These are phyloP conservation scores for Drosophila colorata DNA, from an alignment of 2,888 invertebrate genomes.

Conservation along the genomic window DNA sequence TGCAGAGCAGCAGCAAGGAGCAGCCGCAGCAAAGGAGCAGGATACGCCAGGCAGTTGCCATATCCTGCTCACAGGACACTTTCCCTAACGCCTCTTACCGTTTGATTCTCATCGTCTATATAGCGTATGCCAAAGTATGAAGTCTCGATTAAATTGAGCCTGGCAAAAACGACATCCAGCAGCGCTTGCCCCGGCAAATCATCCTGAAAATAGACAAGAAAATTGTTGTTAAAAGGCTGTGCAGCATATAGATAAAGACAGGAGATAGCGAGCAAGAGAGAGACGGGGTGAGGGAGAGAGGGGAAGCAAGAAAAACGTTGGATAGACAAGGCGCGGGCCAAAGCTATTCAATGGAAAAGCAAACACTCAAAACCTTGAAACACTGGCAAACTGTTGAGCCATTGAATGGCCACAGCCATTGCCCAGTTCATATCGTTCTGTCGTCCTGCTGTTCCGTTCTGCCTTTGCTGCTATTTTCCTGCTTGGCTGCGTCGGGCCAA, in stretches of 20 bases:
- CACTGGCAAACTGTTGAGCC: slow-evolving; percentile 77
- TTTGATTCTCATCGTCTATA: slow-evolving; percentile 96
- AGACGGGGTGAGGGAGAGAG: slow-evolving; percentile 6
- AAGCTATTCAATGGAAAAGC: slow-evolving; percentile 58
- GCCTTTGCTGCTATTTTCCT: slow-evolving; percentile 21
- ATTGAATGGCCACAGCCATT: slow-evolving; percentile 63
- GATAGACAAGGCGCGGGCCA: slow-evolving; percentile 46
- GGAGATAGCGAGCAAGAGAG: slow-evolving; percentile 10
- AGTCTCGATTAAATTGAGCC: slow-evolving; percentile 97
- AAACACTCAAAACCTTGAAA: slow-evolving; percentile 53
- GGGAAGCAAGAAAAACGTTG: slow-evolving; percentile 11
- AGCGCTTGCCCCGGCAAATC: slow-evolving; percentile 95
- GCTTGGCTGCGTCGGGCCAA: slow-evolving; percentile 53
- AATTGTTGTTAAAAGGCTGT: slow-evolving; percentile 71
- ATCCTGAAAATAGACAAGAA: slow-evolving; percentile 89
- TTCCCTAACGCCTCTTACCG: slow-evolving; percentile 88
- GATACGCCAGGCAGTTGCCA: slow-evolving; percentile 46
- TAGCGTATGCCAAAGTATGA: slow-evolving; percentile 98
- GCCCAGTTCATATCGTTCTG: slow-evolving; percentile 7
- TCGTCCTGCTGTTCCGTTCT: slow-evolving; percentile 11
- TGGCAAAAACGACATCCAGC: slow-evolving; percentile 95
- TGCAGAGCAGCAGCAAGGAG: slow-evolving; percentile 39
- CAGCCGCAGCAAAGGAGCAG: slow-evolving; percentile 26
- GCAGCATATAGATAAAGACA: slow-evolving; percentile 10
- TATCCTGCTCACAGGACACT: slow-evolving; percentile 27